Conservation (phyloP, 2,888 invertebrate species). For the Amphipoea lucens region DNA sequence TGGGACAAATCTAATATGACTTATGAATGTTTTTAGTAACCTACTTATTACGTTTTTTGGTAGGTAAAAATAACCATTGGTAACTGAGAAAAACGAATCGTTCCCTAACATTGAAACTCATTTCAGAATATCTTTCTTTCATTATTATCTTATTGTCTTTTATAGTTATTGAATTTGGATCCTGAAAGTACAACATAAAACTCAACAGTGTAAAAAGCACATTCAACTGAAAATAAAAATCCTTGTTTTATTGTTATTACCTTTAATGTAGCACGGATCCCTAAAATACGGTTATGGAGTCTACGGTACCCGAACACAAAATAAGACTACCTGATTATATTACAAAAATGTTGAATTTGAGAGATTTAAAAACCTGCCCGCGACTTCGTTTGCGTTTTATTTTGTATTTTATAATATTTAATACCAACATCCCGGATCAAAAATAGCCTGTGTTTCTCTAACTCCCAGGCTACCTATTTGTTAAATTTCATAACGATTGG, state of each 20-base stretch:
- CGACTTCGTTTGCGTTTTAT: neutral
- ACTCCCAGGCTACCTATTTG: too few species aligned
- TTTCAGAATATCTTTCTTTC: neutral
- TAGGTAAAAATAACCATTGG: neutral
- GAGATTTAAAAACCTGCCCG: neutral
- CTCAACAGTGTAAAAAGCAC: slow-evolving; percentile 40
- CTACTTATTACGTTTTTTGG: neutral
- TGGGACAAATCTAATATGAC: neutral
- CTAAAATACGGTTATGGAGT: slow-evolving; percentile 52
- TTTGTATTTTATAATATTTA: neutral
- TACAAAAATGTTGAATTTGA: neutral
- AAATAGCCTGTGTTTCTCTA: too few species aligned
- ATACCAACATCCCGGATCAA: too few species aligned
- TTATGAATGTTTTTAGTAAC: neutral
- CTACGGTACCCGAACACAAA: slow-evolving; percentile 41
- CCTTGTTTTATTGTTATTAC: slow-evolving; percentile 52
- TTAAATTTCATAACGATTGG: too few species aligned
- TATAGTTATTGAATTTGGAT: slow-evolving; percentile 56
- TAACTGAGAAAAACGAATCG: neutral
- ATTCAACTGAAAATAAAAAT: slow-evolving; percentile 52
- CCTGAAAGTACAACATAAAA: slow-evolving; percentile 51
- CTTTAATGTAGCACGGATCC: slow-evolving; percentile 45
- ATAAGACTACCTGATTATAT: slow-evolving; percentile 33
- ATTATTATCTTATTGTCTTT: slow-evolving; percentile 39
- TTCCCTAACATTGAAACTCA: slow-evolving; percentile 1